phyloP scores from a whole-genome alignment of 2,888 invertebrate genomes.

The Copidosoma aretas region DNA sequence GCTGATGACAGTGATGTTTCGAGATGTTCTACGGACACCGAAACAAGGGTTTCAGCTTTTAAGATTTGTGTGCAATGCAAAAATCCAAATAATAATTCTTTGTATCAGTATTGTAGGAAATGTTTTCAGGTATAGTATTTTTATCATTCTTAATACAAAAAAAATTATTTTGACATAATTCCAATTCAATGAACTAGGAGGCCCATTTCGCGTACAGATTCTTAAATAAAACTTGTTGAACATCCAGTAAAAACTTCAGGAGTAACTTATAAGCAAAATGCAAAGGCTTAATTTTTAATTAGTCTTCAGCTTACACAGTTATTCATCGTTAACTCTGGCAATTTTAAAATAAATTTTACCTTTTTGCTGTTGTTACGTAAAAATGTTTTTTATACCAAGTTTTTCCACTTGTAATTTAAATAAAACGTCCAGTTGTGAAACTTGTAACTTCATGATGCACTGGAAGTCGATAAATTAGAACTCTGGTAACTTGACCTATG shows the following conservation, averaged over 20 bases:
- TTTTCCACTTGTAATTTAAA: neutral
- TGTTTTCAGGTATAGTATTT: constrained; percentile 70
- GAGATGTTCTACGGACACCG: constrained; percentile 55
- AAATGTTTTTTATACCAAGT: no score
- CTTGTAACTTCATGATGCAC: neutral
- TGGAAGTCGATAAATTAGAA: constrained; percentile 24
- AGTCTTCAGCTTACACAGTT: no score
- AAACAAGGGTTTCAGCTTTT: constrained; percentile 68
- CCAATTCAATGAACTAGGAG: no score
- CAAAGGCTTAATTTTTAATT: no score
- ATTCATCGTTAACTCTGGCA: no score
- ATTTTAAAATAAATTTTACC: no score
- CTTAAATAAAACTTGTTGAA: no score
- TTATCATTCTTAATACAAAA: neutral
- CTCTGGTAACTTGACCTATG: neutral
- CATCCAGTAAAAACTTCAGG: no score
- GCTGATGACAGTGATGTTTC: constrained; percentile 56
- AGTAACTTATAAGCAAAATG: no score
- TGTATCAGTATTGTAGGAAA: constrained; percentile 73
- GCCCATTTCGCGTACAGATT: no score
- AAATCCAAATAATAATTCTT: constrained; percentile 69
- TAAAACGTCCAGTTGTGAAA: neutral
- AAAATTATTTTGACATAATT: neutral
- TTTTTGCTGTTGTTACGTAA: no score
- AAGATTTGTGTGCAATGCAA: constrained; percentile 73